phyloP scores from a whole-genome alignment of 1,140 invertebrate species.

The Drosophila teissieri region DNA sequence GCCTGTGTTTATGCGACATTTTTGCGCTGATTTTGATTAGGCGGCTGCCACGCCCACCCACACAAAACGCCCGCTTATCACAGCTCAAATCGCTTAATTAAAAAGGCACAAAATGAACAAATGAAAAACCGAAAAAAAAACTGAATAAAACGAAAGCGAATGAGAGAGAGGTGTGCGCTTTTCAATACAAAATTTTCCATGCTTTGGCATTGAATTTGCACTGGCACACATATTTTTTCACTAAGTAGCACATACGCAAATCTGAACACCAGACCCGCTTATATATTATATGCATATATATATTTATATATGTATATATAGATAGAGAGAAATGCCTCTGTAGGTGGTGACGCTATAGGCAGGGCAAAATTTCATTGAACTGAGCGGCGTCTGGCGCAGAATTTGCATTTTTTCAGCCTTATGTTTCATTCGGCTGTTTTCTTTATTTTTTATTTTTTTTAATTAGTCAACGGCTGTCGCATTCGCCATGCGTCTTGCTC shows the following conservation, averaged over 20 bases:
- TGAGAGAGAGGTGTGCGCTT: conserved; percentile 16
- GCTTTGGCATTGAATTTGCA: conserved; percentile 55
- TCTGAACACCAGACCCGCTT: conserved; percentile 9
- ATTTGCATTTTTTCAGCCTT: conserved; percentile 54
- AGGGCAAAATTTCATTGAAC: conserved; percentile 31
- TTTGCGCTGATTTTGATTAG: conserved; percentile 53
- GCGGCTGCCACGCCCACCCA: conserved; percentile 52
- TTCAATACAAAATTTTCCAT: conserved; percentile 52
- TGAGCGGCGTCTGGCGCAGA: conserved; percentile 30
- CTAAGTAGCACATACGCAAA: conserved; percentile 45
- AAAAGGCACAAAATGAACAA: conserved; percentile 30
- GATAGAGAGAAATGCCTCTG: conserved; percentile 15
- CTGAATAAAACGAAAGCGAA: neutral
- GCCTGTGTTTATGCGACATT: conserved; percentile 57
- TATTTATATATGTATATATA: neutral
- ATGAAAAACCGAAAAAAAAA: neutral
- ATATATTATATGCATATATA: conserved; percentile 4
- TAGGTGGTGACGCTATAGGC: conserved; percentile 42
- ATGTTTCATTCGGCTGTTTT: conserved; percentile 30
- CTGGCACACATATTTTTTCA: conserved; percentile 29
- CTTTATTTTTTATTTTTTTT: conserved; percentile 36
- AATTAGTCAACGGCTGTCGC: conserved; percentile 63
- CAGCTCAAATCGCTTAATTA: conserved; percentile 58
- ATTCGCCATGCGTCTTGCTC: conserved; percentile 32
- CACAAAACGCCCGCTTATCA: conserved; percentile 47